Evolutionary conservation across 1,140 invertebrate genomes (phyloP).

Genomic region (Drosophila novamexicana): DNA sequence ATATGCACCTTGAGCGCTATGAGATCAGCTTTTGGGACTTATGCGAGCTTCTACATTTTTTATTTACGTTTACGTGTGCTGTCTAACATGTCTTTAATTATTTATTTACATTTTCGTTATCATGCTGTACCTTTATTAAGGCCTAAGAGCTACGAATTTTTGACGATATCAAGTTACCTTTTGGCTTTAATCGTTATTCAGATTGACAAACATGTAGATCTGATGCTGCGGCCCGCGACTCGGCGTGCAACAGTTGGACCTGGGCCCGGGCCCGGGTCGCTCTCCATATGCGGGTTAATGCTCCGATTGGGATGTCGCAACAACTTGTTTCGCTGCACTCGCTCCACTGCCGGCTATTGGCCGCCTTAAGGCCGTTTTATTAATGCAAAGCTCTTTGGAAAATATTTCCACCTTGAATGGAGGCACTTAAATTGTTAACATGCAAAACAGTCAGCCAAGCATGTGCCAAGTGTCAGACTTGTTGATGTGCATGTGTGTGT

Average conservation of each 20-base stretch:
- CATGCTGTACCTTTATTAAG: background rate
- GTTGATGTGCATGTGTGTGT: constrained; percentile 44
- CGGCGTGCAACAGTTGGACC: constrained; percentile 50
- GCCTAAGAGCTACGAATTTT: constrained; percentile 17
- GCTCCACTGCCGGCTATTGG: constrained; percentile 15
- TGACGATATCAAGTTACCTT: constrained; percentile 54
- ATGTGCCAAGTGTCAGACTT: constrained; percentile 56
- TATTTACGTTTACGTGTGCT: constrained; percentile 3
- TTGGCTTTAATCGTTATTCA: constrained; percentile 19
- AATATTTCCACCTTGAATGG: constrained; percentile 56
- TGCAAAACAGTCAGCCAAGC: constrained; percentile 47
- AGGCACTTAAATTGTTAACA: constrained; percentile 56
- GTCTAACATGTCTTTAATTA: constrained; percentile 16
- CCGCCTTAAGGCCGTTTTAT: constrained; percentile 28
- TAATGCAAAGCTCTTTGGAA: constrained; percentile 62
- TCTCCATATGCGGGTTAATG: constrained; percentile 33
- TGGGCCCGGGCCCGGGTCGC: constrained; percentile 9
- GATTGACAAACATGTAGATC: constrained; percentile 2
- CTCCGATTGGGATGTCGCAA: constrained; percentile 35
- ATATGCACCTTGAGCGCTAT: background rate
- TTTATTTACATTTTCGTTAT: constrained; percentile 19
- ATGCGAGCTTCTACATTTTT: background rate
- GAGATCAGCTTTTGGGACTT: background rate
- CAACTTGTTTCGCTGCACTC: constrained; percentile 52
- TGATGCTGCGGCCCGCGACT: background rate